Conservation (phyloP, 2,797 vertebrate genomes). For the Rhinophrynus dorsalis region DNA sequence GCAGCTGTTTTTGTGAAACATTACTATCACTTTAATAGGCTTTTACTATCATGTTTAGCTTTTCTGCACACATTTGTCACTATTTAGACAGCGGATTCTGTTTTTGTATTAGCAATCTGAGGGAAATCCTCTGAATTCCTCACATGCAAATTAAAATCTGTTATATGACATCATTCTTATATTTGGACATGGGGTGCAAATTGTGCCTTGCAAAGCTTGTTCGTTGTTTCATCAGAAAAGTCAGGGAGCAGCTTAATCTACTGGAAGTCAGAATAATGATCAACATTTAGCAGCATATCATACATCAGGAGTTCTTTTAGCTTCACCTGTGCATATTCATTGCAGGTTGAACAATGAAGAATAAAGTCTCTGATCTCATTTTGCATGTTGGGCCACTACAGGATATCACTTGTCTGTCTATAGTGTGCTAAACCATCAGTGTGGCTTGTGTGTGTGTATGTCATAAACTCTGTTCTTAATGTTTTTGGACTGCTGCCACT, state of each 20-base stretch:
- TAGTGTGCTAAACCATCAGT: neutral
- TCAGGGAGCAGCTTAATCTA: neutral
- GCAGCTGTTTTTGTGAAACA: too few species aligned
- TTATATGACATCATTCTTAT: too few species aligned
- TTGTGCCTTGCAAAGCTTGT: neutral
- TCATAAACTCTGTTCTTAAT: neutral
- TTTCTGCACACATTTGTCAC: neutral
- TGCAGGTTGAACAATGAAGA: neutral
- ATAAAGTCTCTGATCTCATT: constrained; percentile 1
- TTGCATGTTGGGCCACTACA: neutral
- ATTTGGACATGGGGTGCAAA: too few species aligned
- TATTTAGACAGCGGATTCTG: too few species aligned
- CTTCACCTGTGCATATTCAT: neutral
- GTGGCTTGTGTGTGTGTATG: neutral
- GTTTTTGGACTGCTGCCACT: too few species aligned
- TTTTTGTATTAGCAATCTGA: too few species aligned
- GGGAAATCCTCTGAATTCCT: neutral
- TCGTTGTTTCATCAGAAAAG: neutral
- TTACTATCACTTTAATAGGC: too few species aligned
- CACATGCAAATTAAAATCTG: too few species aligned
- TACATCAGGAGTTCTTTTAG: neutral
- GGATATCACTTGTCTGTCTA: neutral
- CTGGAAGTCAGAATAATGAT: neutral
- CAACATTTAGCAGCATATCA: neutral
- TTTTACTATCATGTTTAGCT: neutral